Conservation (phyloP, 2,888 invertebrate genomes). For the Nasonia oneida region DNA sequence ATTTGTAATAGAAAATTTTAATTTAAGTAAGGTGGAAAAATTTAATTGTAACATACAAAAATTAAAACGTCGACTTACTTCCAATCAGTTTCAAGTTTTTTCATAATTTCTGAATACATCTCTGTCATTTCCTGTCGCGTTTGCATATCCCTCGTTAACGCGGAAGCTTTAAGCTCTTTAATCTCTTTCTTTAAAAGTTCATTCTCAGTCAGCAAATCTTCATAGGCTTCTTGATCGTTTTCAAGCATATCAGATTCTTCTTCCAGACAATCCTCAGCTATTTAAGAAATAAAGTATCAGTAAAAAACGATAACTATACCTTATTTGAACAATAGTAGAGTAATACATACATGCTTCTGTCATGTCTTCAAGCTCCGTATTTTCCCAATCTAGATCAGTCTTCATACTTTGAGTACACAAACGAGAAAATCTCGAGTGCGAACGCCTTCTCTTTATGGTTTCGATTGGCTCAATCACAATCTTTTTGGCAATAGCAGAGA, state of each 20-base stretch:
- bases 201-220: conserved; percentile 71
- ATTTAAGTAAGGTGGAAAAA: neutral
- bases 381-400: conserved; percentile 74
- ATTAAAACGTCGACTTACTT: conserved; percentile 65
- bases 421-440: conserved; percentile 73
- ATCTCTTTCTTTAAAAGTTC: conserved; percentile 71
- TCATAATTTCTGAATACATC: conserved; percentile 71
- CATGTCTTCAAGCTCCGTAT: conserved; percentile 63
- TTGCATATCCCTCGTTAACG: conserved; percentile 70
- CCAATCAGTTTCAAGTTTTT: conserved; percentile 72
- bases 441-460: conserved; percentile 62
- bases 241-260: conserved; percentile 55
- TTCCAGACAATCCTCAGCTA: conserved; percentile 54
- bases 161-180: conserved; percentile 67
- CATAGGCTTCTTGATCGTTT: conserved; percentile 68
- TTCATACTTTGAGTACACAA: conserved; percentile 71
- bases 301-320: conserved; percentile 8
- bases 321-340: neutral
- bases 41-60: conserved; percentile 12
- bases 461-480: conserved; percentile 78
- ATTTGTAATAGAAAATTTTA: conserved; percentile 5
- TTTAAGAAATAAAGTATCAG: conserved; percentile 2
- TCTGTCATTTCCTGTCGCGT: conserved; percentile 75
- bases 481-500: conserved; percentile 90
- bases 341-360: conserved; percentile 60